Percentiles rank a stretch among this genome's conserved stretches.
phyloP scores from a whole-genome alignment of 2,888 invertebrate species.

The Troilus luridus region DNA sequence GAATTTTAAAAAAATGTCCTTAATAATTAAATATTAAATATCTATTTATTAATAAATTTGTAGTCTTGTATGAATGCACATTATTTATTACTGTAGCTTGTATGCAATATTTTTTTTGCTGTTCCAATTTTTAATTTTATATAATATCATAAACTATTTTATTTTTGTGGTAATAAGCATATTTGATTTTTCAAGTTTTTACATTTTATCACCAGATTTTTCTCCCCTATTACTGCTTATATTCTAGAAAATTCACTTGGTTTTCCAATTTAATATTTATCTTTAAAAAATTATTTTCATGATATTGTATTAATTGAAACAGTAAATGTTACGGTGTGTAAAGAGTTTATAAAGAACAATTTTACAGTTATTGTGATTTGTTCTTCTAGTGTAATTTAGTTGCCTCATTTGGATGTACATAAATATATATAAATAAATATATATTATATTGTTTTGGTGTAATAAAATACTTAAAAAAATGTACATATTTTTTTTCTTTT shows the following conservation, averaged over 20 bases:
- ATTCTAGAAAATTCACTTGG: background rate
- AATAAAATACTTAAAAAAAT: slow-evolving; percentile 44
- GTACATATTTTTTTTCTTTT: background rate
- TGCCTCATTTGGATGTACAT: slow-evolving; percentile 35
- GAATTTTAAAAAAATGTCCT: slow-evolving; percentile 14
- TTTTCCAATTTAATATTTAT: slow-evolving; percentile 23
- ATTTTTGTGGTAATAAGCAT: background rate
- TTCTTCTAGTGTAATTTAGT: slow-evolving; percentile 46
- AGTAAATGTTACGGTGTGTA: slow-evolving; percentile 46
- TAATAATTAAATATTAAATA: slow-evolving; percentile 17
- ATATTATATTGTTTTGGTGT: slow-evolving; percentile 57
- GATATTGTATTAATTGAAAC: slow-evolving; percentile 11
- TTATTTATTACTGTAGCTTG: slow-evolving; percentile 31
- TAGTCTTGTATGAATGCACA: slow-evolving; percentile 28
- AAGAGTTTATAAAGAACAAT: slow-evolving; percentile 47
- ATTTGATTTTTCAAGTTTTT: background rate
- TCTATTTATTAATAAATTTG: slow-evolving; percentile 28
- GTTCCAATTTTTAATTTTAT: background rate
- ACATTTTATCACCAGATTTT: slow-evolving; percentile 28
- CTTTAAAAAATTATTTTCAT: slow-evolving; percentile 17
- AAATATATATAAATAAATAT: slow-evolving; percentile 52
- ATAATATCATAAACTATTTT: background rate
- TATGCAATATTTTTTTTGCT: background rate
- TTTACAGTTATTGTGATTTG: slow-evolving; percentile 20
- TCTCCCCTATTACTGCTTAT: background rate